phyloP scores from a whole-genome alignment of 2,888 invertebrate species.

The Volucella inflata region DNA sequence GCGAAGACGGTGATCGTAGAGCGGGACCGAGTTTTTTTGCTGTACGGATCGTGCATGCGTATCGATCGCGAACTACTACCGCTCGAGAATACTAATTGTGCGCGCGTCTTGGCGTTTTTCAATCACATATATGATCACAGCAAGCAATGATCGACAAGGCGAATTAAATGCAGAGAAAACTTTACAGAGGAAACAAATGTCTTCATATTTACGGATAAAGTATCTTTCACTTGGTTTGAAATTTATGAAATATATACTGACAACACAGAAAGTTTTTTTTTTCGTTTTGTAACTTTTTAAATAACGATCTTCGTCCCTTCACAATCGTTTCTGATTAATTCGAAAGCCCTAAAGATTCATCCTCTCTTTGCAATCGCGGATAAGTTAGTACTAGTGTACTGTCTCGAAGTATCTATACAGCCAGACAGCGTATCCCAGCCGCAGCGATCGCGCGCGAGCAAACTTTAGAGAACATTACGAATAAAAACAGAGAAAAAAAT shows the following conservation, averaged over 20 bases:
- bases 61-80: conserved; percentile 70
- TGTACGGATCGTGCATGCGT: conserved; percentile 63
- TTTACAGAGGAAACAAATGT: background rate
- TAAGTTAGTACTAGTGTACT: conserved; percentile 53
- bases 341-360: conserved; percentile 61
- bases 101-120: conserved; percentile 66
- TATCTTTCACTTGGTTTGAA: conserved; percentile 60
- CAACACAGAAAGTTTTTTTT: background rate
- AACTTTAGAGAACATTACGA: conserved; percentile 63
- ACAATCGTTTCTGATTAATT: conserved; percentile 64
- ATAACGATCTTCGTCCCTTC: conserved; percentile 56
- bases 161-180: conserved; percentile 26
- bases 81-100: conserved; percentile 72
- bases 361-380: conserved; percentile 67
- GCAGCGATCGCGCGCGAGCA: conserved; percentile 61
- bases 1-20: conserved; percentile 37
- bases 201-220: conserved; percentile 21
- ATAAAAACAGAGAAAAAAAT: conserved; percentile 36
- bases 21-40: conserved; percentile 32
- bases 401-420: conserved; percentile 56
- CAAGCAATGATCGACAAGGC: conserved; percentile 59
- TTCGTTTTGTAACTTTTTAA: background rate
- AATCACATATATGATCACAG: conserved; percentile 63
- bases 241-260: conserved; percentile 11
- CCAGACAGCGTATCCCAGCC: conserved; percentile 46